Evolutionary conservation across 1,140 invertebrate genomes (phyloP), one percentile per base, ranked within the genome.

Genomic region (Octopus sinensis): DNA sequence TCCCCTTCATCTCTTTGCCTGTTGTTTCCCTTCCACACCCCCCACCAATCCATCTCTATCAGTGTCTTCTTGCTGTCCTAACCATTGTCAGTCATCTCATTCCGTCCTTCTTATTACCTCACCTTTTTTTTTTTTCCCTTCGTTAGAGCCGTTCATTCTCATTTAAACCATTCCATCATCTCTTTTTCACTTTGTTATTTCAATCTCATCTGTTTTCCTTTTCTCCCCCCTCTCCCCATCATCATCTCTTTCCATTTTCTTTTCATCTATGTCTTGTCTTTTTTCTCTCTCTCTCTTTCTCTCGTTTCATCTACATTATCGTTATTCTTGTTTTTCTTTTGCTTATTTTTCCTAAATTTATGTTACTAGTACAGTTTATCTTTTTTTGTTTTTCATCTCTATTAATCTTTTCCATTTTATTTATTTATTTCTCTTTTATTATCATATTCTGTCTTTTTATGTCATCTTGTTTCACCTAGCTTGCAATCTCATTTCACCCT

Each of bases 191-290:
- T 51, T 51, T 51, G 23, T 77, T 12, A 43, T 51, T 77, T 51
- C 52, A 13, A 6, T 43, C n/a, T 43, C 9, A 5, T 54, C 53
- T 6, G 80, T 56, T 80, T 84, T 82, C 51, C 77, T 83, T 83
- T 83, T 81, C 83, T 78, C 84, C 84, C 91, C 54, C 83, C 97
- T 96, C 96, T 99, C 82, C 98, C 13, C 7, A 4, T 17, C 30
- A 13, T 73, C 13, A 6, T 23, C 13, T 23, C 13, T 73, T 17
- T 73, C 13, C 30, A n/a, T 12, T 73, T 13, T 73, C 13, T 17
- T 23, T 73, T 73, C 13, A 13, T 17, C 13, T 73, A 13, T 10
- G 17, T 73, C 13, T 17, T 12, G 17, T 17, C 30, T 73, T 73
- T 6, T 73, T 73, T 73, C 68, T 7, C 13, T 73, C 6, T n/a